phyloP scores from a whole-genome alignment of 2,888 invertebrate genomes.

The Cylindroiulus punctatus region DNA sequence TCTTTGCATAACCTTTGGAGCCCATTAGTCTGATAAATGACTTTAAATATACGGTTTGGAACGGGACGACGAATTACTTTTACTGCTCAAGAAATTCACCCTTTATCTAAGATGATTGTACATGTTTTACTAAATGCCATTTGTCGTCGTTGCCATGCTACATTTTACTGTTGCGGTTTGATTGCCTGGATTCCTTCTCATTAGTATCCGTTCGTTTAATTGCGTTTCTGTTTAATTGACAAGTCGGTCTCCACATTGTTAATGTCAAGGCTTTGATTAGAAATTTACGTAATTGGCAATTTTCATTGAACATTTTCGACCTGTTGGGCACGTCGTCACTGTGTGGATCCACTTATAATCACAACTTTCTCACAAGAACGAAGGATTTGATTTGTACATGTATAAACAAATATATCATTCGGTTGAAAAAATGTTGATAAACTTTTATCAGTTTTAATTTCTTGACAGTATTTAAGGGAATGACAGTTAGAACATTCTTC shows the following conservation, averaged over 20 bases:
- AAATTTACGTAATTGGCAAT: conserved; percentile 1
- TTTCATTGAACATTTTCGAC: neutral
- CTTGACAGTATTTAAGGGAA: too few relatives aligned
- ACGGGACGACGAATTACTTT: conserved; percentile 30
- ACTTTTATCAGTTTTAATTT: too few relatives aligned
- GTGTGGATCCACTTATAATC: neutral
- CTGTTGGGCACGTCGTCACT: neutral
- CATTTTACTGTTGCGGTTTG: conserved; percentile 17
- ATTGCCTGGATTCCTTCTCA: conserved; percentile 39
- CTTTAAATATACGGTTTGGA: conserved; percentile 20
- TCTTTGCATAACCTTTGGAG: neutral
- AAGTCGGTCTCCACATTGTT: neutral
- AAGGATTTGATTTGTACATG: too few relatives aligned
- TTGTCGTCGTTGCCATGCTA: neutral
- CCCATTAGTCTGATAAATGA: conserved; percentile 26
- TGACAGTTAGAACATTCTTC: too few relatives aligned
- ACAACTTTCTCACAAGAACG: too few relatives aligned
- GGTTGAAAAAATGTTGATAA: too few relatives aligned
- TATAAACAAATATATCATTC: too few relatives aligned
- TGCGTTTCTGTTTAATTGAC: conserved; percentile 19
- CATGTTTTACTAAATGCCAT: conserved; percentile 14
- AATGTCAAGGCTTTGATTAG: neutral
- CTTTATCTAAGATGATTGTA: conserved; percentile 39
- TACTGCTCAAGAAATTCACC: neutral
- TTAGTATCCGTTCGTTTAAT: conserved; percentile 5